These are phyloP conservation scores for Chondrosia reniformis DNA, from an alignment of 37 sponge, comb jelly and placozoan species.

Conservation along the genomic window DNA sequence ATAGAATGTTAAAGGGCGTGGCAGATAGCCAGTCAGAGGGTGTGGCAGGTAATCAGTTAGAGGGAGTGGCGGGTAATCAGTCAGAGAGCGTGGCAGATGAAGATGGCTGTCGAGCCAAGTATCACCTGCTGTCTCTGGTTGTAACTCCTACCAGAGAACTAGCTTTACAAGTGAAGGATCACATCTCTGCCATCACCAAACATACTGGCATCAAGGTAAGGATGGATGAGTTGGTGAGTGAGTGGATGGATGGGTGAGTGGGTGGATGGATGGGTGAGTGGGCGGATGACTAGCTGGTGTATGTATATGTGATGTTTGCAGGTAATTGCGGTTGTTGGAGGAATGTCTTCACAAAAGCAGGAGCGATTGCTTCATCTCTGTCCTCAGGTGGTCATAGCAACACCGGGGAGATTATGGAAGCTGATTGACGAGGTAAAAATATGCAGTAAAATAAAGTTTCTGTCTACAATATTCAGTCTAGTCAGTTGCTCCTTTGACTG, in stretches of 20 bases:
- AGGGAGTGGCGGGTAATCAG: background rate
- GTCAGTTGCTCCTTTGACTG: background rate
- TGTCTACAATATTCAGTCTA: background rate
- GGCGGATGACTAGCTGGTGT: background rate
- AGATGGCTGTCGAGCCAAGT: background rate
- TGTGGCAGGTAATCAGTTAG: background rate
- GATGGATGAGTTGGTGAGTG: slow-evolving; percentile 1
- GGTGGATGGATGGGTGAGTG: slow-evolving; percentile 5
- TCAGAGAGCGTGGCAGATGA: background rate
- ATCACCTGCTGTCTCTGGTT: slow-evolving; percentile 60
- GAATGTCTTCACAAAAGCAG: slow-evolving; percentile 89
- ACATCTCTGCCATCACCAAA: slow-evolving; percentile 66
- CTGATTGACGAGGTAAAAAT: slow-evolving; percentile 72
- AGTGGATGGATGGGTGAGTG: slow-evolving; percentile 9
- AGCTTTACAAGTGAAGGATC: slow-evolving; percentile 81
- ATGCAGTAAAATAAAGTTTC: background rate
- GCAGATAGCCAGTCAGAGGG: background rate
- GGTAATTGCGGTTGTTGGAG: slow-evolving; percentile 91
- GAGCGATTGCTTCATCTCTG: slow-evolving; percentile 69
- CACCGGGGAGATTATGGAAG: slow-evolving; percentile 91
- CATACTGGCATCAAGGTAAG: slow-evolving; percentile 76
- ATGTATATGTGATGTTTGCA: slow-evolving; percentile 6
- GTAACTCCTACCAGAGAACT: slow-evolving; percentile 92
- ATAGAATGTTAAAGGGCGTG: background rate
- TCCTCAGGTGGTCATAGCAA: slow-evolving; percentile 91